phyloP scores from a whole-genome alignment of 1,140 invertebrate species.

The Danaus plexippus region DNA sequence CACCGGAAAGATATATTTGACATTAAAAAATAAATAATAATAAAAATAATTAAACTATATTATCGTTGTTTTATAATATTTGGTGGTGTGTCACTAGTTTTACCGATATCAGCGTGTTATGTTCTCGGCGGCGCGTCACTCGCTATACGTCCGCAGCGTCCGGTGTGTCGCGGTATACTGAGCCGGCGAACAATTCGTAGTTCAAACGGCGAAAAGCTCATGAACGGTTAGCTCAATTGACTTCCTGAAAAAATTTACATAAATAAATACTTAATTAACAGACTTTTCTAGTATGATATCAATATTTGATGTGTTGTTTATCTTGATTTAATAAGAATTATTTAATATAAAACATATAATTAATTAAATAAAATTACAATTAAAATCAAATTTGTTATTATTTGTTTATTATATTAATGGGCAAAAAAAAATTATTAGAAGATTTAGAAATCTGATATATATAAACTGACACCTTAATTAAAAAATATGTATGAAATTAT shows the following conservation, averaged over 20 bases:
- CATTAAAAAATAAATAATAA: background rate
- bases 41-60: background rate
- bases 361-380: too few relatives aligned
- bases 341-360: too few relatives aligned
- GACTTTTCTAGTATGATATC: too few relatives aligned
- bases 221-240: constrained; percentile 3
- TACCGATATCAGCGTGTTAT: constrained; percentile 9
- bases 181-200: background rate
- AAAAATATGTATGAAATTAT: too few relatives aligned
- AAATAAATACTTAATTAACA: too few relatives aligned
- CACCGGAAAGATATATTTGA: background rate
- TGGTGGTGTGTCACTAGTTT: constrained; percentile 6
- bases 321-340: too few relatives aligned
- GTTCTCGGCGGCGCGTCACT: background rate
- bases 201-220: background rate
- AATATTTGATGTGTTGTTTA: too few relatives aligned
- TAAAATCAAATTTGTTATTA: too few relatives aligned
- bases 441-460: too few relatives aligned
- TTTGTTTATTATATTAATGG: too few relatives aligned
- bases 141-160: constrained; percentile 4
- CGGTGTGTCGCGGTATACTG: constrained; percentile 9
- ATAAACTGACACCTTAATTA: too few relatives aligned
- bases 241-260: constrained; percentile 2
- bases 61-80: constrained; percentile 7
- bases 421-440: too few relatives aligned